A percentile compares a stretch with the other conserved stretches of the same genome.
These are phyloP conservation scores for Asarcornis scutulata DNA, from an alignment of 2,113 vertebrate genomes.

Conservation along the genomic window DNA sequence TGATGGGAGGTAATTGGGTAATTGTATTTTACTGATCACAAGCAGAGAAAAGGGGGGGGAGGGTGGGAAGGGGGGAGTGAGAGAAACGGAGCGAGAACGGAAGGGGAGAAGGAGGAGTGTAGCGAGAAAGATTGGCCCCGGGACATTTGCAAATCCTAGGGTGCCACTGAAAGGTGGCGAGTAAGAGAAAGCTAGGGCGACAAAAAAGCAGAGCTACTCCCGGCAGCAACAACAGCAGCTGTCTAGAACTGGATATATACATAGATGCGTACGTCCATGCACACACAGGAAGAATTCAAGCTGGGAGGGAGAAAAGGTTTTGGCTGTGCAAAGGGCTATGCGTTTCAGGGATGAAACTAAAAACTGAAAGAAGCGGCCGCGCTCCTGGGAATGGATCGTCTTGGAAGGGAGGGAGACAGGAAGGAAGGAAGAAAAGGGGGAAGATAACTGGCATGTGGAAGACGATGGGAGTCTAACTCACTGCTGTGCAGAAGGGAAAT, in stretches of 20 bases:
- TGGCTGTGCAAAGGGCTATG: neutral
- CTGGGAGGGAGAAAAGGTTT: constrained; percentile 29
- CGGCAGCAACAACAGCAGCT: neutral
- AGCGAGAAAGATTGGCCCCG: neutral
- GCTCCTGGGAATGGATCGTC: constrained; percentile 32
- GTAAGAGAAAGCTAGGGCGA: neutral
- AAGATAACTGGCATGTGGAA: constrained; percentile 41
- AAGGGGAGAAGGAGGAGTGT: neutral
- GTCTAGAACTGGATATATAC: neutral
- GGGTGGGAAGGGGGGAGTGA: neutral
- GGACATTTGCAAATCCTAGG: neutral
- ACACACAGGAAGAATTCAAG: constrained; percentile 2
- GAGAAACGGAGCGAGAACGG: neutral
- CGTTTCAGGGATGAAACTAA: constrained; percentile 35
- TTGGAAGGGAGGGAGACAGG: constrained; percentile 15
- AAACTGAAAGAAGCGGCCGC: constrained; percentile 20
- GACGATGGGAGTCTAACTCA: constrained; percentile 33
- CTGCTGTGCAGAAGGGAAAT: constrained; percentile 1
- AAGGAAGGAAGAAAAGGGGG: constrained; percentile 43
- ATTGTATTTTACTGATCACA: constrained; percentile 85
- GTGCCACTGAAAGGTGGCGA: neutral
- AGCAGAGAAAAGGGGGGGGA: constrained; percentile 64
- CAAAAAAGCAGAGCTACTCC: neutral
- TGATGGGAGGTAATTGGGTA: constrained; percentile 88
- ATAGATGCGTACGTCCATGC: neutral